These are phyloP conservation scores for Acanthosepion lycidas DNA, from an alignment of 2,888 invertebrate species.

Conservation along the genomic window DNA sequence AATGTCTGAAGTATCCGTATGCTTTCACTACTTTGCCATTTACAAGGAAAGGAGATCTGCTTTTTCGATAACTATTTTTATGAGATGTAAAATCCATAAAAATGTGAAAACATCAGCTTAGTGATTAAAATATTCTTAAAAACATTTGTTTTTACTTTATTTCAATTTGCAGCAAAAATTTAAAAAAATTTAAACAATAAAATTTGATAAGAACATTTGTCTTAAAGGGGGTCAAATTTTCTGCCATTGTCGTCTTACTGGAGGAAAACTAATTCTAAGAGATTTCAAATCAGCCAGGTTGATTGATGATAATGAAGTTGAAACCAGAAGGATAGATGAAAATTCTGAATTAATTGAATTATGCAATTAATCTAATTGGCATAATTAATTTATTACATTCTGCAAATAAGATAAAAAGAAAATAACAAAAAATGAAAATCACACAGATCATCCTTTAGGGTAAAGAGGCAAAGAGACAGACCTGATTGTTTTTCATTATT, in stretches of 20 bases:
- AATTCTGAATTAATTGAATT: constrained; percentile 9
- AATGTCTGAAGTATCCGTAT: too few relatives aligned
- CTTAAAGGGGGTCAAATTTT: background rate
- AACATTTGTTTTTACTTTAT: background rate
- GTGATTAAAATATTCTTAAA: background rate
- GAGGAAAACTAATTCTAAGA: background rate
- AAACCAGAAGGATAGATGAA: background rate
- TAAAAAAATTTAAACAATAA: background rate
- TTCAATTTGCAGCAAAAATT: background rate
- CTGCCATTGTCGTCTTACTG: background rate
- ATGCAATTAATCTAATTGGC: background rate
- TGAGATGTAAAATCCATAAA: too few relatives aligned
- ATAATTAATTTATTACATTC: constrained; percentile 21
- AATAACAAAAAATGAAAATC: too few relatives aligned
- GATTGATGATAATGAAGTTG: constrained; percentile 6
- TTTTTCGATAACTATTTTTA: too few relatives aligned
- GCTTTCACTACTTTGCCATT: too few relatives aligned
- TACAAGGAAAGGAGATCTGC: too few relatives aligned
- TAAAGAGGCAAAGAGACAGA: too few relatives aligned
- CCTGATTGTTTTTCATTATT: too few relatives aligned
- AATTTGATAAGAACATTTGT: constrained; percentile 9
- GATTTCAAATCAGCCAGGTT: constrained; percentile 33
- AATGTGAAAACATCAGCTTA: too few relatives aligned
- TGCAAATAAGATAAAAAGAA: background rate
- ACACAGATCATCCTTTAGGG: too few relatives aligned